These are phyloP conservation scores for Pao palembangensis DNA, from an alignment of 2,113 vertebrate species.

Conservation along the genomic window DNA sequence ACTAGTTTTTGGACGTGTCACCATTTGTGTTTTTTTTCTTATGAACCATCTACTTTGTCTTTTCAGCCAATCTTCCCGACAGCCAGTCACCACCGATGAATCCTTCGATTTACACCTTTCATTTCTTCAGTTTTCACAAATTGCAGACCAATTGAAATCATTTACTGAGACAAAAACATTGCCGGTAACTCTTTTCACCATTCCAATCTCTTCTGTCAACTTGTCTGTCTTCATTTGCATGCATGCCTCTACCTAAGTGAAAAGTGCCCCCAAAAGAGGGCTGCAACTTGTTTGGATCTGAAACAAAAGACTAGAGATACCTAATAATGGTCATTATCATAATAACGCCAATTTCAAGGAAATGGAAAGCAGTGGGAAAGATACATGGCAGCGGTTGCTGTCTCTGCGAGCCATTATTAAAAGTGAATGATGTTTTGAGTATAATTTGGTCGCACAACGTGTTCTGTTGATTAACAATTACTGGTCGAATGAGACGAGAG, in stretches of 20 bases:
- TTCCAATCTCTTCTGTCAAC: background rate
- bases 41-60: background rate
- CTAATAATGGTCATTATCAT: constrained; percentile 67
- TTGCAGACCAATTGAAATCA: background rate
- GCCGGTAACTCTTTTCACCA: background rate
- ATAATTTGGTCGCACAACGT: constrained; percentile 53
- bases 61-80: too few relatives aligned
- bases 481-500: constrained; percentile 37
- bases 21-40: background rate
- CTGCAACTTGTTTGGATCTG: constrained; percentile 31
- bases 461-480: constrained; percentile 71
- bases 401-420: constrained; percentile 55
- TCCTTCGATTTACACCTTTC: background rate
- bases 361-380: constrained; percentile 69
- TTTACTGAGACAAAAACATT: background rate
- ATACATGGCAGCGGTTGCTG: constrained; percentile 2
- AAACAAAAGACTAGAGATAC: constrained; percentile 49
- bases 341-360: constrained; percentile 63
- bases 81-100: too few relatives aligned
- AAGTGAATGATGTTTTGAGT: constrained; percentile 44
- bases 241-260: constrained; percentile 8
- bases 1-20: constrained; percentile 5
- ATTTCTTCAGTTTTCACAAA: background rate
- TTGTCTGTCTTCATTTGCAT: constrained; percentile 3
- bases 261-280: constrained; percentile 5